Percentiles rank a stretch among this genome's conserved stretches.
Evolutionary conservation across 2,888 invertebrate genomes (phyloP).

Genomic region (Nymphalis c-album): DNA sequence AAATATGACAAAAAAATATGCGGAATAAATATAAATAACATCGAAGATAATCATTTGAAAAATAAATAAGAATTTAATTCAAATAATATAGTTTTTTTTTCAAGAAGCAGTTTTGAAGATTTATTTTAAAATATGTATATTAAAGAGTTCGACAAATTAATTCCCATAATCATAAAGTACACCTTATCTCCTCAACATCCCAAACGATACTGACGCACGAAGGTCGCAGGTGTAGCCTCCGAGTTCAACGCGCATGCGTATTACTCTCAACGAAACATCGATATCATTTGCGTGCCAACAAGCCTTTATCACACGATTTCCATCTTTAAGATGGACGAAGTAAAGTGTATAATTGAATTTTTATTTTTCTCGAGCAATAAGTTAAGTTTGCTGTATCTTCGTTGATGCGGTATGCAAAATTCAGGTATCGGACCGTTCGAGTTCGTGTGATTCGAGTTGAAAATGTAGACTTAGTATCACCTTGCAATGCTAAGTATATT

Average conservation of each 20-base stretch:
- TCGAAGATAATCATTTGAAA: too few relatives aligned
- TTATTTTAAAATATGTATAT: not conserved
- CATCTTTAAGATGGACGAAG: slow-evolving; percentile 36
- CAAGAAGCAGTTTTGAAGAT: too few relatives aligned
- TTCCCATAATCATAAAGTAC: slow-evolving; percentile 13
- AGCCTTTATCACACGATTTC: slow-evolving; percentile 34
- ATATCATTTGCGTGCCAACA: slow-evolving; percentile 38
- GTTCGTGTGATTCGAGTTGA: slow-evolving; percentile 40
- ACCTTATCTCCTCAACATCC: slow-evolving; percentile 34
- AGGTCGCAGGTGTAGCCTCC: slow-evolving; percentile 55
- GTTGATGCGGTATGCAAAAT: slow-evolving; percentile 48
- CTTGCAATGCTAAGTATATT: slow-evolving; percentile 13
- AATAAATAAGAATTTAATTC: too few relatives aligned
- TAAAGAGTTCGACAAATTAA: slow-evolving; percentile 6
- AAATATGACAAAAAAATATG: too few relatives aligned
- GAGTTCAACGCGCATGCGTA: slow-evolving; percentile 65
- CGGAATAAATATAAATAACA: too few relatives aligned
- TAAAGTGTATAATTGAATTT: slow-evolving; percentile 22
- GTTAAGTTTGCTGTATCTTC: slow-evolving; percentile 36
- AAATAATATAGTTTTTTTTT: too few relatives aligned
- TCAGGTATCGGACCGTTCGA: slow-evolving; percentile 45
- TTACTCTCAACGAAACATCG: slow-evolving; percentile 43
- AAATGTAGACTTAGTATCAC: slow-evolving; percentile 31
- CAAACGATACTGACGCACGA: slow-evolving; percentile 48
- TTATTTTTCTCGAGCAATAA: slow-evolving; percentile 4